Percentiles rank a stretch among this genome's conserved stretches.
These are phyloP conservation scores for Microchirus variegatus DNA, from an alignment of 2,797 vertebrate species.

Conservation along the genomic window DNA sequence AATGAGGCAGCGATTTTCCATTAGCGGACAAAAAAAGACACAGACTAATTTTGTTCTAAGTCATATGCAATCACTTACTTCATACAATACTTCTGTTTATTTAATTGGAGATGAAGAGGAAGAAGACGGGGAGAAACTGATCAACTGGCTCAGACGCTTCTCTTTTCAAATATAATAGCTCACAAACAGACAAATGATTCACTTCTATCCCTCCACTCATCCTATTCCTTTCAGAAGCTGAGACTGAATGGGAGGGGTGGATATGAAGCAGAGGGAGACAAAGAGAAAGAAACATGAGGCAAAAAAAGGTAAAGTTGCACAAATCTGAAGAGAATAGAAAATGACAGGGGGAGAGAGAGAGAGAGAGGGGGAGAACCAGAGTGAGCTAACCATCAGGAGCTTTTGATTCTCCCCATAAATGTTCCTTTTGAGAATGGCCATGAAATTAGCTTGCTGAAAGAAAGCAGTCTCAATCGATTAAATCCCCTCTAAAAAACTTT, in stretches of 20 bases:
- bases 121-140: constrained; percentile 30
- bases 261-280: constrained; percentile 2
- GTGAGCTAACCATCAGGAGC: constrained; percentile 62
- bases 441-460: constrained; percentile 76
- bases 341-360: constrained; percentile 41
- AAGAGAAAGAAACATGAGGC: constrained; percentile 6
- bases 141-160: constrained; percentile 54
- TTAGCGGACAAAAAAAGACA: constrained; percentile 8
- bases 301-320: constrained; percentile 47
- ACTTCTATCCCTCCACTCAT: constrained; percentile 15
- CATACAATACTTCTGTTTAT: neutral
- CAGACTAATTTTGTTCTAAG: neutral
- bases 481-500: constrained; percentile 65
- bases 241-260: constrained; percentile 5
- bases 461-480: constrained; percentile 75
- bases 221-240: constrained; percentile 41
- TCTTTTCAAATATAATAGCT: constrained; percentile 63
- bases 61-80: neutral
- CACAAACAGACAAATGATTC: constrained; percentile 37
- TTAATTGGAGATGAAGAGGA: constrained; percentile 12
- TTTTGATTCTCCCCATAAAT: constrained; percentile 68
- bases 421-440: constrained; percentile 72
- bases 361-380: constrained; percentile 47
- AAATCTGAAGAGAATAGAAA: constrained; percentile 62
- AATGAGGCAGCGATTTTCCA: neutral